Percentiles rank a stretch among this genome's conserved stretches.
These are phyloP conservation scores for Grapholita molesta DNA, from an alignment of 1,140 invertebrate species.

Conservation along the genomic window DNA sequence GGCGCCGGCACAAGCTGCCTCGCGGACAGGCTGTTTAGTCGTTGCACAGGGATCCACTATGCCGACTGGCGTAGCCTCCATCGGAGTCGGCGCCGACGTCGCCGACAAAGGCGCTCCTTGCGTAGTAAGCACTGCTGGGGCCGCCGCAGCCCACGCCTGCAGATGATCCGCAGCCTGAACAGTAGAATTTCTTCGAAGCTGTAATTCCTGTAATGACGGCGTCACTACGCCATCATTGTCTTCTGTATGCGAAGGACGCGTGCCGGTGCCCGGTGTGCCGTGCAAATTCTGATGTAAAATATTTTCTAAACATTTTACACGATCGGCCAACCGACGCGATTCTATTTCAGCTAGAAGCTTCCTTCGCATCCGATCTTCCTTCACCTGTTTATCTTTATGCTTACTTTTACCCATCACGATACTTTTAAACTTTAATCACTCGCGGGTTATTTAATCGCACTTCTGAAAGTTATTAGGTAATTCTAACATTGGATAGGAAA, in stretches of 20 bases:
- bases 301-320: not conserved
- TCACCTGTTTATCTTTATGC: not conserved
- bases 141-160: not conserved
- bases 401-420: not conserved
- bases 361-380: not conserved
- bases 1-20: not conserved
- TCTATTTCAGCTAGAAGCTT: not conserved
- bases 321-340: not conserved
- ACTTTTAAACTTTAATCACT: not conserved
- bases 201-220: not conserved
- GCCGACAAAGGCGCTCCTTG: too few species aligned
- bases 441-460: not conserved
- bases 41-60: not conserved
- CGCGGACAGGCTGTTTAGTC: not conserved
- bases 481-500: too few species aligned
- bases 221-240: not conserved
- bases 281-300: not conserved
- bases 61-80: too few species aligned
- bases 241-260: not conserved
- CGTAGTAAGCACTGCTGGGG: not conserved
- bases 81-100: too few species aligned
- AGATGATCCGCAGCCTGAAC: not conserved
- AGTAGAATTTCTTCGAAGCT: too few species aligned
- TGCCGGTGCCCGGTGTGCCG: too few species aligned
- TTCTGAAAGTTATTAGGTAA: not conserved